Evolutionary conservation across 2,888 invertebrate genomes (phyloP).

Genomic region (Antheraea assamensis): DNA sequence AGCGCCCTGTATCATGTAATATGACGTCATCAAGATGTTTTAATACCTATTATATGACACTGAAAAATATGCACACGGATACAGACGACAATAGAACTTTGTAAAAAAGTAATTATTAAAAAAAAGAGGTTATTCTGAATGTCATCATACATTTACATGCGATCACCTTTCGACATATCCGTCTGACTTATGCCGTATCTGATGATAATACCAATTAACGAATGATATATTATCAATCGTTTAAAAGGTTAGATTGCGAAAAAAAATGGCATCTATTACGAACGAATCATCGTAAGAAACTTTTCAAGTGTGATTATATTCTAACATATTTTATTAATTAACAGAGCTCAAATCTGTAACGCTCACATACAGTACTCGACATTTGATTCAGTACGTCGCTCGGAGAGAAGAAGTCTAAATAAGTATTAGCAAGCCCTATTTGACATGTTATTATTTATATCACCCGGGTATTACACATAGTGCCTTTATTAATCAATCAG

Average conservation of each 20-base stretch:
- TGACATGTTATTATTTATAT: too few species aligned
- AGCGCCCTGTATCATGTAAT: not conserved
- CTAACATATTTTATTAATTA: too few species aligned
- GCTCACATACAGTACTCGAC: too few species aligned
- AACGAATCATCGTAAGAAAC: not conserved
- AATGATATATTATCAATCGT: not conserved
- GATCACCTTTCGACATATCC: constrained; percentile 11
- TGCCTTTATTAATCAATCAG: too few species aligned
- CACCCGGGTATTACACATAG: too few species aligned
- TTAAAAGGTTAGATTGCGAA: not conserved
- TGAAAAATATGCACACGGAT: not conserved
- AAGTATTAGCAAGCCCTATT: too few species aligned
- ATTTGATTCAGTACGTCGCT: too few species aligned
- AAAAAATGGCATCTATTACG: not conserved
- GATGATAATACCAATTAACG: constrained; percentile 8
- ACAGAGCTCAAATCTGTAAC: too few species aligned
- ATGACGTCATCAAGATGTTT: not conserved
- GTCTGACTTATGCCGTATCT: not conserved
- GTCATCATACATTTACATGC: constrained; percentile 6
- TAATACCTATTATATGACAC: not conserved
- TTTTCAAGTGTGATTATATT: not conserved
- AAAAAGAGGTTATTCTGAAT: constrained; percentile 5
- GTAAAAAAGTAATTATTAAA: not conserved
- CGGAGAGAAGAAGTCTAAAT: too few species aligned
- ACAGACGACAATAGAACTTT: not conserved